These are phyloP conservation scores for Rhyacophila evoluta DNA, from an alignment of 2,888 invertebrate genomes.

Conservation along the genomic window DNA sequence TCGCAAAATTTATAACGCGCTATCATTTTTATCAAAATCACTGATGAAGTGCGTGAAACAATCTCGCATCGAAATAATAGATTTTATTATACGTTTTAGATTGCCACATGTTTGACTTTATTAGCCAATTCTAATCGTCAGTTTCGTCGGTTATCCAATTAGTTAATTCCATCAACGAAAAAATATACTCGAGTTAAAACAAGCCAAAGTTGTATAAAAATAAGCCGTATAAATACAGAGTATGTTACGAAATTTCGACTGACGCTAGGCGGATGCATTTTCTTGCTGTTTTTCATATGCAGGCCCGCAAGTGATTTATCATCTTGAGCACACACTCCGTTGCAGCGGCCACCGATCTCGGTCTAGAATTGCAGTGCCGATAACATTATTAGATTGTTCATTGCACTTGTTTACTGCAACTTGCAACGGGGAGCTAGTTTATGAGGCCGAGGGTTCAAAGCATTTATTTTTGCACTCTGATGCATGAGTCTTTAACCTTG, in stretches of 20 bases:
- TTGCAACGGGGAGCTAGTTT: not conserved
- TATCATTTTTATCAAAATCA: not conserved
- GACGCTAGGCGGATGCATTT: not conserved
- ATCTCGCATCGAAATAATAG: no score
- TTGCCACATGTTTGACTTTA: no score
- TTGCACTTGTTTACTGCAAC: conserved; percentile 24
- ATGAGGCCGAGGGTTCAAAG: conserved; percentile 24
- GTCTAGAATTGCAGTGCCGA: not conserved
- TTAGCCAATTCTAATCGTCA: no score
- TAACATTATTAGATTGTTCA: conserved; percentile 24
- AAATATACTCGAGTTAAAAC: no score
- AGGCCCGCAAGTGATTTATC: not conserved
- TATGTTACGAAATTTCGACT: no score
- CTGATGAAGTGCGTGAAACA: no score
- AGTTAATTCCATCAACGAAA: no score
- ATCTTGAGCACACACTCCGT: not conserved
- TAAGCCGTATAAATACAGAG: no score
- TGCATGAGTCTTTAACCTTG: not conserved
- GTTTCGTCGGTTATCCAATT: no score
- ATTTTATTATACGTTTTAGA: no score
- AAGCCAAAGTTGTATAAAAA: no score
- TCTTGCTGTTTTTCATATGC: not conserved
- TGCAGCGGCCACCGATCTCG: conserved; percentile 12
- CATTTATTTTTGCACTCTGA: conserved; percentile 1
- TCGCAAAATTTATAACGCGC: not conserved